Evolutionary conservation across 2,797 vertebrate genomes (phyloP).

Genomic region (Oreochromis mossambicus): DNA sequence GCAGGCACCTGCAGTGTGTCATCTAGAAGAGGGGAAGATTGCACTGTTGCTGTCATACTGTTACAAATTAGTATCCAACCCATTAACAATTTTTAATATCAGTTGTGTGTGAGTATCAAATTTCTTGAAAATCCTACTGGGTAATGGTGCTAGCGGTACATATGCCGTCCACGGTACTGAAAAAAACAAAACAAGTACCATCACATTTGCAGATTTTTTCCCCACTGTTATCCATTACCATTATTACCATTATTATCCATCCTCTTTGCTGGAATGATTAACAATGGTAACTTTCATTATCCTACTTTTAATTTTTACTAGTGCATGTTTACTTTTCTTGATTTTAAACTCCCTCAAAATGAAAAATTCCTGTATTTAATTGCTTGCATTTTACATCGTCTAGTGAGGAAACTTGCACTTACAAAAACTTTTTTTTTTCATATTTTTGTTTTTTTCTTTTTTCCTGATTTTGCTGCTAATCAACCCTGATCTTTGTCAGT

Average conservation of each 20-base stretch:
- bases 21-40: neutral
- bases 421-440: neutral
- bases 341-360: neutral
- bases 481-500: neutral
- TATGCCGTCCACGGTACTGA: neutral
- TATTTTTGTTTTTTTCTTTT: neutral
- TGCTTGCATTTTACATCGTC: neutral
- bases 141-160: neutral
- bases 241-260: neutral
- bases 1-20: neutral
- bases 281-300: fast-evolving
- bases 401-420: neutral
- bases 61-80: neutral
- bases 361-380: fast-evolving
- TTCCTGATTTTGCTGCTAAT: neutral
- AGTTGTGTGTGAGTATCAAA: neutral
- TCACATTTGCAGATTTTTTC: neutral
- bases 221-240: neutral
- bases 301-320: neutral
- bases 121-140: neutral
- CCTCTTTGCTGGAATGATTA: neutral
- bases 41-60: fast-evolving
- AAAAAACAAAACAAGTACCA: neutral
- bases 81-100: neutral
- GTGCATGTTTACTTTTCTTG: neutral